Base-by-base conservation (phyloP, 2,888 invertebrate species). In the Phrixothrix hirtus region DNA sequence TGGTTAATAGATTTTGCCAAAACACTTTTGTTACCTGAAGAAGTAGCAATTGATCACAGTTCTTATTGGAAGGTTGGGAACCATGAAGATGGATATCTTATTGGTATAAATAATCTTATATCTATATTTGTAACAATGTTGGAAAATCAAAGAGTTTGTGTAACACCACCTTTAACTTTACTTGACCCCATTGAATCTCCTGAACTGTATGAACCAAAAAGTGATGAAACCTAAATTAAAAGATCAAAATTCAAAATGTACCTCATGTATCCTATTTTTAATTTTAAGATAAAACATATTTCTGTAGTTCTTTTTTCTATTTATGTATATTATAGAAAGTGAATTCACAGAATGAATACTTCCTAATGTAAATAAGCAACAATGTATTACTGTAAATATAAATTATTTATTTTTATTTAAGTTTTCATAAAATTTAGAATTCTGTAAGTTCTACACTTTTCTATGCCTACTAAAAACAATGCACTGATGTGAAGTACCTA, bases 1-100 rank as follows among this genome's bases (percentile, higher is more conserved):
- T 98, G 97, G 97, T 83, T 98, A 79, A 98, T 98, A 61, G 97
- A 98, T 77, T 98, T 98, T 72, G 96, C 97, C 36, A 98, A 98
- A 78, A 95, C 95, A 0, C 83, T 93, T 34, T 83, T 86, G 9
- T 80, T 96, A 26, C 92, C 94, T 0, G 82, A 83, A 1, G 83
- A 86, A 55, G 77, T 88, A 54, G 79, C 74, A 27, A 90, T 95
- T 50, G 83, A 86, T 66, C 96, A 96, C 75, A 83, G 83, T 56
- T 83, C 87, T 13, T 85, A 86, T 42, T 96, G 96, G 96, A 87
- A 87, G 70, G 94, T 95, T 53, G 95, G 95, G 30, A 96, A 95
- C 76, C 95, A 95, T 71, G 96, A 96, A 79, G 96, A 96, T 71
- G 96, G 96, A 56, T 96, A 95, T 78, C 81, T 95, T 62, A 90